Base-by-base conservation (phyloP, 2,113 vertebrate species). In the Xiphophorus couchianus region DNA sequence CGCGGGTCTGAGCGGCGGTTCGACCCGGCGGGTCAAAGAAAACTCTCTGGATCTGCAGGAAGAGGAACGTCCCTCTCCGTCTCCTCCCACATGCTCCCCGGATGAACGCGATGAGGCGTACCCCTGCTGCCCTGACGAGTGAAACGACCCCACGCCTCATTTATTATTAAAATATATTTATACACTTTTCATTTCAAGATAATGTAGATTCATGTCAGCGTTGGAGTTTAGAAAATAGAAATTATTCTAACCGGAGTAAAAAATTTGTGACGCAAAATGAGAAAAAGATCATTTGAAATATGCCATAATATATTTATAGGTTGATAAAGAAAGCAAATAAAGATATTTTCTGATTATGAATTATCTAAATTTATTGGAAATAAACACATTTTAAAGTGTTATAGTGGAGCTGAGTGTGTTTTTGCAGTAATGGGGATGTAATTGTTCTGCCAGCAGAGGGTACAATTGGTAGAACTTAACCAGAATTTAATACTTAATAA, bases 11-110 rank as follows among this genome's bases (percentile, higher is more conserved):
- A 80, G 88, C 4, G 76, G 80, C 4, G 73, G 77, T 69, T 7
- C 74, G 67, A 64, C 70, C 1, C 65, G 88, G 17, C 75, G 87
- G 83, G 87, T 82, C 74, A 87, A 67, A 19, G 86, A 90, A 70
- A 90, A 90, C 81, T 91, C 90, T 0, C 19, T 82, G 78, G 91
- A 89, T 5, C 42, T 84, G 74, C 85, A 85, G 37, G 87, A 91
- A 44, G 87, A 85, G 0, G 84, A 88, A 30, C 72, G 69, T 13
- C 76, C 11, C 0, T 85, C 85, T 6, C 81, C 73, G 1, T 82
- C 90, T 62, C 84, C 86, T 42, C 78, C 73, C 0, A 29, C 77
- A 64, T 4, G 7, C 42, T 37, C 42, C 67, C 65, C 25, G 60
- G 87, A 88, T 10, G 42, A 8, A 8, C 29, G 1, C 0, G 65